Evolutionary conservation across 2,888 invertebrate genomes (phyloP), one percentile per base, ranked within the genome.

Genomic region (Drosophila hawaiiensis): DNA sequence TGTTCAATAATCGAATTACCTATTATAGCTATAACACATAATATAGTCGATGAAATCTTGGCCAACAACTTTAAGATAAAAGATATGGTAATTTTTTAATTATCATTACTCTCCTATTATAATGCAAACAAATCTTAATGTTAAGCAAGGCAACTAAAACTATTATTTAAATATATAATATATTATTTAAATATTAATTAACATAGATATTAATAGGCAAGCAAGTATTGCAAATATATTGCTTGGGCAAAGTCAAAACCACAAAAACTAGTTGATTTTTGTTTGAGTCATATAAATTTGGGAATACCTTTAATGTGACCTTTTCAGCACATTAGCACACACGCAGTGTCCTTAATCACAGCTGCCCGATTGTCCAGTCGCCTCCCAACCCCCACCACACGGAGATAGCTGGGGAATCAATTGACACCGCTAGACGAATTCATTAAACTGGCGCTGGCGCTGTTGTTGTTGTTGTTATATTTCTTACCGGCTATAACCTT

Each of bases 331-430:
- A 61, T 52, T 71, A 47, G 22, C 43, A 68, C 62, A 53, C 56
- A 39, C 50, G 47, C 61, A 64, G 37, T 69, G 71, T 62, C 77
- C 86, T 85, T 83, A 83, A 89, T 80, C 89, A 80, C 80, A 86
- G 77, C 69, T 67, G 71, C 62, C 49, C 33, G 37, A 22, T 50
- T 52, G 41, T 43, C 55, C 22, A 19, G 47, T 22, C 4, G 41
- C 33, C 59, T 49, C 37, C 33, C 43, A 50, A 33, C 25, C 33
- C 12, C 9, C 16, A 16, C 58, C 10, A 2, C 9, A 5, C 6
- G 2, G 3, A 49, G 16, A 29, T 35, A 37, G 53, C 62, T 60
- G 59, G 54, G 37, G 75, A 66, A 66, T 82, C 75, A 76, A 69
- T 70, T 78, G 68, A 52, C 43, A 54, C 62, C 74, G 56, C 79